These are phyloP conservation scores for Leptestheria dahalacensis DNA, from an alignment of 1,140 invertebrate species.

Conservation along the genomic window DNA sequence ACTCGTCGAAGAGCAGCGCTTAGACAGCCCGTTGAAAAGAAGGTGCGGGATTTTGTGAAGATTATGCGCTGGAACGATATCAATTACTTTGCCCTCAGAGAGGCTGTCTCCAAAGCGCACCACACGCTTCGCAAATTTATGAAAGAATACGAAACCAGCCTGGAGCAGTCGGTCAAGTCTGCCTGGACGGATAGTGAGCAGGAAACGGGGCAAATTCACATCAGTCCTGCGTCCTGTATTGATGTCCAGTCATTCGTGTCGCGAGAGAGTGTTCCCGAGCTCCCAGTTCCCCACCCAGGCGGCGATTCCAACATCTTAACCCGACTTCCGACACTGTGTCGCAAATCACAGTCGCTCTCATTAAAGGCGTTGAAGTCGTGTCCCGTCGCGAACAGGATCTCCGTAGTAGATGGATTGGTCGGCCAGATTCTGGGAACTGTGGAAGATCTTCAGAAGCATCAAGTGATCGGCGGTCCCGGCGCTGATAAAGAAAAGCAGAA, in stretches of 20 bases:
- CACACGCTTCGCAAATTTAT: slow-evolving; percentile 71
- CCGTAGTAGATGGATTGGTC: slow-evolving; percentile 45
- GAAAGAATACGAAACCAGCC: slow-evolving; percentile 38
- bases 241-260: background rate
- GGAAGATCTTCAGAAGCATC: slow-evolving; percentile 37
- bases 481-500: slow-evolving; percentile 55
- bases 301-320: slow-evolving; percentile 23
- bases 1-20: slow-evolving; percentile 43
- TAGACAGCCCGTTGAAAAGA: slow-evolving; percentile 70
- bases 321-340: slow-evolving; percentile 26
- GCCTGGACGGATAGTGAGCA: slow-evolving; percentile 28
- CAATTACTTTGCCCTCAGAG: slow-evolving; percentile 84
- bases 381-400: slow-evolving; percentile 26
- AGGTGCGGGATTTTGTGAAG: slow-evolving; percentile 83
- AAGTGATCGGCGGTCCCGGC: slow-evolving; percentile 37
- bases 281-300: slow-evolving; percentile 30
- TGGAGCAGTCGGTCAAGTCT: slow-evolving; percentile 35
- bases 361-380: slow-evolving; percentile 9
- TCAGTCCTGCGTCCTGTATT: background rate
- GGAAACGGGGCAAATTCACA: slow-evolving; percentile 22
- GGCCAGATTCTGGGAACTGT: slow-evolving; percentile 44
- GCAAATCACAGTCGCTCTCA: slow-evolving; percentile 41
- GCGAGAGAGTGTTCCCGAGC: background rate
- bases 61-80: slow-evolving; percentile 92
- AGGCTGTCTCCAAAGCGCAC: slow-evolving; percentile 72